These are phyloP conservation scores for Drosophila subsilvestris DNA, from an alignment of 2,888 invertebrate genomes.

Conservation along the genomic window DNA sequence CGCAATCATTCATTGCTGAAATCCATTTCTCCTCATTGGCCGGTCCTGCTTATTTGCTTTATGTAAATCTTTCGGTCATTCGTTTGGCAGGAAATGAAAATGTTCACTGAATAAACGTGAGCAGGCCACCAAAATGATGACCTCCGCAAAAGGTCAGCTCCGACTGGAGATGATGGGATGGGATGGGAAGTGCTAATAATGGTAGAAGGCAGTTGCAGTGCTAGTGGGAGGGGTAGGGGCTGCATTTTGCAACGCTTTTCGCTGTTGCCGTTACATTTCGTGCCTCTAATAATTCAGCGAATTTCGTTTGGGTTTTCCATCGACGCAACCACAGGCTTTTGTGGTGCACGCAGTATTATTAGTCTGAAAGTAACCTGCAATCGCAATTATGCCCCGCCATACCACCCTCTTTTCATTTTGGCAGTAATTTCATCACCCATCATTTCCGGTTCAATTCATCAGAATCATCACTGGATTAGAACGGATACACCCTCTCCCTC, in stretches of 20 bases:
- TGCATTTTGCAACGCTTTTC: constrained; percentile 12
- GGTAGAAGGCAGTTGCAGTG: neutral
- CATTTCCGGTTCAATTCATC: constrained; percentile 13
- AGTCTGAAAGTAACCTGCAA: neutral
- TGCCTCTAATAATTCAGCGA: constrained; percentile 7
- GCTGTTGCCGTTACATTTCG: constrained; percentile 19
- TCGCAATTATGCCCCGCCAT: neutral
- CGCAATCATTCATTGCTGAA: neutral
- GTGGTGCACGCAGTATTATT: constrained; percentile 8
- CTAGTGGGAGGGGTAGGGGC: neutral
- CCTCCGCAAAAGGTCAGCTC: constrained; percentile 25
- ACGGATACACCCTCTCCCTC: neutral
- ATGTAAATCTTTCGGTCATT: constrained; percentile 24
- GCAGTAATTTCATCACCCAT: neutral
- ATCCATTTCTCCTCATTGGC: constrained; percentile 19
- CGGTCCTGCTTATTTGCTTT: constrained; percentile 11
- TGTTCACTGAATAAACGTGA: constrained; percentile 44
- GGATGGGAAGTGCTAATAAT: neutral
- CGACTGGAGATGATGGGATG: constrained; percentile 8
- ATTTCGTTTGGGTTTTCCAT: constrained; percentile 8
- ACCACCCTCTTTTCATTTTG: neutral
- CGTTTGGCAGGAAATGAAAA: constrained; percentile 28
- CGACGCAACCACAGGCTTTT: constrained; percentile 2
- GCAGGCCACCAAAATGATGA: constrained; percentile 24
- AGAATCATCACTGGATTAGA: constrained; percentile 3